Conservation (phyloP, 2,113 vertebrate species). For the Aptenodytes forsteri region DNA sequence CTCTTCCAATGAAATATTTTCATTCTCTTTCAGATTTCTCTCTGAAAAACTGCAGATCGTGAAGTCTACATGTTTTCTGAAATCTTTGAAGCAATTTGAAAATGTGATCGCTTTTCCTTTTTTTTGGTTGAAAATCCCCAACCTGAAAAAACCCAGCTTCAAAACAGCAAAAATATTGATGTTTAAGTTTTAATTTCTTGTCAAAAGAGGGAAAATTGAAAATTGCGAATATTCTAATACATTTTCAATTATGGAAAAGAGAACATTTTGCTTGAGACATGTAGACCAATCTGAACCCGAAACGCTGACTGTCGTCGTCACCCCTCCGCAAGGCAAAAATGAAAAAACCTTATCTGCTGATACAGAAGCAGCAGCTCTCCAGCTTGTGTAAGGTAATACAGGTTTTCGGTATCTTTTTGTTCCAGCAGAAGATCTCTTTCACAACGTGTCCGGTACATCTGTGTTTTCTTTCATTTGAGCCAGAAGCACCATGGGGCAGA, state of each 20-base stretch:
- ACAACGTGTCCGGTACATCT: neutral
- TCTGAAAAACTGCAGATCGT: neutral
- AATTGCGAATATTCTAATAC: neutral
- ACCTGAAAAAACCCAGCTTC: neutral
- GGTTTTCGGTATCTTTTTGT: neutral
- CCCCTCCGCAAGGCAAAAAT: neutral
- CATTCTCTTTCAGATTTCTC: neutral
- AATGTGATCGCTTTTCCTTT: neutral
- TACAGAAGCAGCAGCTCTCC: neutral
- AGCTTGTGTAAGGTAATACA: neutral
- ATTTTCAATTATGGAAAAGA: neutral
- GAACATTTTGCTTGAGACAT: neutral
- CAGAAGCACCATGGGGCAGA: neutral
- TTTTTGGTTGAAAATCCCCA: neutral
- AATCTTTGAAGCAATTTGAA: neutral
- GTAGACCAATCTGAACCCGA: neutral
- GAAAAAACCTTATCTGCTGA: neutral
- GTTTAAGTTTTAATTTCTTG: neutral
- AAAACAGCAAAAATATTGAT: neutral
- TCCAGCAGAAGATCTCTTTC: neutral
- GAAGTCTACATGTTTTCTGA: neutral
- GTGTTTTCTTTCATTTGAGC: neutral
- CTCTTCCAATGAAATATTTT: neutral
- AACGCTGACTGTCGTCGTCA: neutral
- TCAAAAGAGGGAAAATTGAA: neutral